Base-by-base conservation (phyloP, 2,797 vertebrate species). In the Triplophysa yarkandensis region DNA sequence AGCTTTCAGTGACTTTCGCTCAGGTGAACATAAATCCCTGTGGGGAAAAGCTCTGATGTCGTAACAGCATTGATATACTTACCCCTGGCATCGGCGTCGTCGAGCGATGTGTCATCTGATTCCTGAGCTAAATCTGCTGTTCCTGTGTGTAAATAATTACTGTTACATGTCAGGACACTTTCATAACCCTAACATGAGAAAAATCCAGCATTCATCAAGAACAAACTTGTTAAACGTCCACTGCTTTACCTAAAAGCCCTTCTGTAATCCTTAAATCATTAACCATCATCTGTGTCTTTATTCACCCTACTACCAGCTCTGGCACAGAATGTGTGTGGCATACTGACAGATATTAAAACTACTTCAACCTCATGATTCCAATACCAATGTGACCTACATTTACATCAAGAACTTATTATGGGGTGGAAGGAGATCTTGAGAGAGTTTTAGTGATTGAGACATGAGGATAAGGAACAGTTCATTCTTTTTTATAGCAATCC, bases 151-250 rank as follows among this genome's bases (percentile, higher is more conserved):
- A 34, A n/a, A 44, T 9, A 19, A 44, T 21, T 9, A 17, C 28
- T 41, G 23, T 64, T 73, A 54, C 71, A 4, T 32, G 71, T 73
- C 61, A 1, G 34, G 48, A 63, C 71, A 64, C 32, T 17, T 41
- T 63, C 46, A n/a, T n/a, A 27, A 10, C 17, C 6, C 1, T 52
- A 27, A 32, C 23, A 21, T 54, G n/a, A 65, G 48, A 73, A 55
- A 73, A n/a, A 61, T 71, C 4, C 27, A 60, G 67, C n/a, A 10
- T 36, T 71, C 44, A 48, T 61, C 68, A 61, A 61, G 68, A 71
- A 19, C 28, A 48, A 61, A 71, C 68, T 28, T 61, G 68, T 71
- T 30, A 27, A 2, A 32, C 11, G 28, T 55, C 13, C 5, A 27
- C 2, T 27, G 11, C 50, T 54, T 17, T 6, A 25, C 36, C 21